Percentiles rank a stretch among this genome's conserved stretches.
phyloP scores from a whole-genome alignment of 2,888 invertebrate species.

The Frankliniella intonsa region DNA sequence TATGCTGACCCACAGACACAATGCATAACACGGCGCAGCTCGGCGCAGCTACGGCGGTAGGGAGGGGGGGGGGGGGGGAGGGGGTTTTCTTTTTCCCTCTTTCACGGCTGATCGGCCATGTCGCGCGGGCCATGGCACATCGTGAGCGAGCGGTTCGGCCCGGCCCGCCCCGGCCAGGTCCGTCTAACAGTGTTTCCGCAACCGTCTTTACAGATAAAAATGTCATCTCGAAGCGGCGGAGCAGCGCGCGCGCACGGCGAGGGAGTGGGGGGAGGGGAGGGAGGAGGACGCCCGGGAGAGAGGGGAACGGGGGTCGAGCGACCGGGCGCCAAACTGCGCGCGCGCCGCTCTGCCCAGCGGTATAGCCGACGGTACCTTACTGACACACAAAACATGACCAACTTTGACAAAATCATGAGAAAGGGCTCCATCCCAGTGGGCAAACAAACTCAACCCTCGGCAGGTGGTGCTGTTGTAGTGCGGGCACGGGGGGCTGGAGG shows the following conservation, averaged over 20 bases:
- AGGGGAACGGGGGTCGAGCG: not conserved
- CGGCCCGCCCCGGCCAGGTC: not conserved
- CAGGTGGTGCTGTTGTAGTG: no score
- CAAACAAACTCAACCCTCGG: no score
- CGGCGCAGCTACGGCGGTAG: no score
- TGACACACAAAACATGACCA: no score
- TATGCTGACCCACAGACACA: not conserved
- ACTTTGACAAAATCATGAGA: no score
- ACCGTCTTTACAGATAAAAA: not conserved
- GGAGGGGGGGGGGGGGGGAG: no score
- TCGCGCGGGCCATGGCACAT: not conserved
- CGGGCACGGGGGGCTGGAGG: no score
- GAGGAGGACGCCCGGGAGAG: not conserved
- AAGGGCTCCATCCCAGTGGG: no score
- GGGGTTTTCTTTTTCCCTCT: not conserved
- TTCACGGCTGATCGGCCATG: conserved; percentile 6
- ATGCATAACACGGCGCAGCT: not conserved
- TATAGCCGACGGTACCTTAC: no score
- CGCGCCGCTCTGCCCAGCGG: no score
- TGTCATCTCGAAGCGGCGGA: not conserved
- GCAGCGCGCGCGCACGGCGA: not conserved
- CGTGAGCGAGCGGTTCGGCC: conserved; percentile 10
- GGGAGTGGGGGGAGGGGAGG: not conserved
- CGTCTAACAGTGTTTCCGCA: conserved; percentile 18
- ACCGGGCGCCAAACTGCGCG: no score